Evolutionary conservation across 2,797 vertebrate genomes (phyloP).

Genomic region (Chloroceryle inda): DNA sequence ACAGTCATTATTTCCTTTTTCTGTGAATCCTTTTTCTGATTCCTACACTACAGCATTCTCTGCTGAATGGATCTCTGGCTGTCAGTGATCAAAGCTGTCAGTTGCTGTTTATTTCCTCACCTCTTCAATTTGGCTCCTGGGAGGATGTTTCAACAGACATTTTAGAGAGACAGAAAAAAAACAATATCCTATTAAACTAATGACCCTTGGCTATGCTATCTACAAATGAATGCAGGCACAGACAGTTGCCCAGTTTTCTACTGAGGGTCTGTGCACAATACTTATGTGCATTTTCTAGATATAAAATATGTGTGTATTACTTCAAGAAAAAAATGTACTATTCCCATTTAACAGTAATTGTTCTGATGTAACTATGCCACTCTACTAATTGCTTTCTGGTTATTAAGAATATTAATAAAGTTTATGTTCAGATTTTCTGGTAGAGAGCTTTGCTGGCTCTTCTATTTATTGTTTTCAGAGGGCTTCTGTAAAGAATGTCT

Average conservation of each 20-base stretch:
- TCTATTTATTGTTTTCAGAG: conserved; percentile 9
- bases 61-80: conserved; percentile 62
- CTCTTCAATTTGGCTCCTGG: conserved; percentile 80
- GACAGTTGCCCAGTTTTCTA: conserved; percentile 41
- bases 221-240: conserved; percentile 52
- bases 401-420: conserved; percentile 57
- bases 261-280: background rate
- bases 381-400: conserved; percentile 34
- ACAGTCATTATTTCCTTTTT: background rate
- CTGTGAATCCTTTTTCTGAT: background rate
- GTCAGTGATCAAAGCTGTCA: conserved; percentile 74
- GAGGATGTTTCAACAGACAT: conserved; percentile 80
- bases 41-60: background rate
- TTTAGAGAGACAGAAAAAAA: conserved; percentile 77
- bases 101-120: conserved; percentile 80
- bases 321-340: background rate
- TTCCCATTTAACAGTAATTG: conserved; percentile 12
- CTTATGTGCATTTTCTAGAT: background rate
- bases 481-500: background rate
- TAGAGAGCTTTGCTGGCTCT: background rate
- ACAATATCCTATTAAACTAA: conserved; percentile 83
- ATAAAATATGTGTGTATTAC: background rate
- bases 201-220: conserved; percentile 76
- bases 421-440: conserved; percentile 43
- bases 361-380: background rate